Evolutionary conservation across 1,140 invertebrate species (phyloP).

Genomic region (Meteorus sp.): DNA sequence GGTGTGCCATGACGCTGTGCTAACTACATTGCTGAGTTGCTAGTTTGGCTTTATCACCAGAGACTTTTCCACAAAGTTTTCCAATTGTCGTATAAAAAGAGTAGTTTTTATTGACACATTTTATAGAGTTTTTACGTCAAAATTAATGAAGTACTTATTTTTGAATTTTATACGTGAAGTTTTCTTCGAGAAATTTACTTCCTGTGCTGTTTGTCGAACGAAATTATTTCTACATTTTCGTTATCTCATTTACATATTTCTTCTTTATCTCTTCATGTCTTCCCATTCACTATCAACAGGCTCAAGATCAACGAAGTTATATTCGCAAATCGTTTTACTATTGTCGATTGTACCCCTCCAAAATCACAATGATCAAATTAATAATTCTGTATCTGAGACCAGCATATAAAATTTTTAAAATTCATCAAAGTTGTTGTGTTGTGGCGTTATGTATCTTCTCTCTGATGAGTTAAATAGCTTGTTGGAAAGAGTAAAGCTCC

Average conservation of each 20-base stretch:
- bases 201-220: not conserved
- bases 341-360: not conserved
- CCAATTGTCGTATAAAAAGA: not conserved
- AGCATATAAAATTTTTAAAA: not conserved
- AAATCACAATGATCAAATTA: no score
- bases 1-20: not conserved
- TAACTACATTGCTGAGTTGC: slow-evolving; percentile 1
- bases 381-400: not conserved
- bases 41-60: not conserved
- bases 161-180: no score
- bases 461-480: slow-evolving; percentile 33
- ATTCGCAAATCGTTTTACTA: no score
- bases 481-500: slow-evolving; percentile 39
- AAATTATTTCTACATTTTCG: no score
- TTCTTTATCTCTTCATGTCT: no score
- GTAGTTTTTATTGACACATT: not conserved
- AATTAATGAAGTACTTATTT: no score
- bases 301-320: no score
- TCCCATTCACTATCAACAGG: no score
- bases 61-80: not conserved
- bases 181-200: not conserved
- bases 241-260: no score
- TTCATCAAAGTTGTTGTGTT: not conserved
- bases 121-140: no score
- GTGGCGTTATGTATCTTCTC: slow-evolving; percentile 24